Evolutionary conservation across 2,888 invertebrate genomes (phyloP).

Genomic region (Pollenia amentaria): DNA sequence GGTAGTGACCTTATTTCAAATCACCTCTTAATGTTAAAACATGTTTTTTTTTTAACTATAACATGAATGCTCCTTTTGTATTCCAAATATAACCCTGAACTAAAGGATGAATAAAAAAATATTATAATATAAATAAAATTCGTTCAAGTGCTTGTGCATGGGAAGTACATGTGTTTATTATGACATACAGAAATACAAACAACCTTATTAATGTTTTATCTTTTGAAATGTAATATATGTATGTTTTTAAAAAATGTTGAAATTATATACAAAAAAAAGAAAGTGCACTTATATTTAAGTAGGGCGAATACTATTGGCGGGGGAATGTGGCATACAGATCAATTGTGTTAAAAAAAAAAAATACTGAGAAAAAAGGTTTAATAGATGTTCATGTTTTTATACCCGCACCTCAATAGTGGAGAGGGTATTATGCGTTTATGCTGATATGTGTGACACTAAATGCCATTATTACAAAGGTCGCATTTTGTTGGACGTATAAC

Average conservation of each 20-base stretch:
- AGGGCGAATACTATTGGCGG: not conserved
- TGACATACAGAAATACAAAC: not conserved
- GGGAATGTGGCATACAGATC: not conserved
- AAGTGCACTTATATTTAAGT: not conserved
- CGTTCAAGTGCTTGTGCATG: constrained; percentile 26
- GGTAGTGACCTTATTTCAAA: not conserved
- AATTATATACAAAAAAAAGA: constrained; percentile 24
- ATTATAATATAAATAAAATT: constrained; percentile 27
- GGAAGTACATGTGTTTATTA: constrained; percentile 3
- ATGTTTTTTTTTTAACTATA: not conserved
- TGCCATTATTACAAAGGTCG: no score
- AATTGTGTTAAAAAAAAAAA: no score
- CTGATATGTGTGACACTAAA: no score
- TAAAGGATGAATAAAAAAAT: constrained; percentile 11
- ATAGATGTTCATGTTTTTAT: no score
- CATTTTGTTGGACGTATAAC: no score
- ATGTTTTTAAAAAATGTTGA: not conserved
- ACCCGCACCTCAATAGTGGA: no score
- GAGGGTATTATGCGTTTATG: no score
- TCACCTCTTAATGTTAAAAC: not conserved
- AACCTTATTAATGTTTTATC: constrained; percentile 15
- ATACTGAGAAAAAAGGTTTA: not conserved
- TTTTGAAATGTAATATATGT: not conserved
- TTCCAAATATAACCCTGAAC: constrained; percentile 52
- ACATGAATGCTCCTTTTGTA: constrained; percentile 45